These are phyloP conservation scores for Strigamia maritima DNA, from an alignment of 2,888 invertebrate species.

Conservation along the genomic window DNA sequence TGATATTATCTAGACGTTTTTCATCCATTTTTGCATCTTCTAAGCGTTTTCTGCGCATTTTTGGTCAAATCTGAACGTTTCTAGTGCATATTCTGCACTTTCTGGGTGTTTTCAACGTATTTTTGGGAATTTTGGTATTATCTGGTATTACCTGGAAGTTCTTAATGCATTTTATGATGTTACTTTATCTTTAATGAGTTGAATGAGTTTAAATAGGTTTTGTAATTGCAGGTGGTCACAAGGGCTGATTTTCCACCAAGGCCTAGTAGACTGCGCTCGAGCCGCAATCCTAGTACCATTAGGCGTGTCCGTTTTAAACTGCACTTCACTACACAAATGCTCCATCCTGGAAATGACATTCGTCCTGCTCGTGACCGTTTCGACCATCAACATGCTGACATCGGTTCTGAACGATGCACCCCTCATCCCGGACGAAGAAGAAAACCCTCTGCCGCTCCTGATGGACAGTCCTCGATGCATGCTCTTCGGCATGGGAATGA, in stretches of 20 bases:
- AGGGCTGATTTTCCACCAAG: constrained; percentile 78
- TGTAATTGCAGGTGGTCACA: constrained; percentile 71
- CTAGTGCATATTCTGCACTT: too few relatives aligned
- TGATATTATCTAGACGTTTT: too few relatives aligned
- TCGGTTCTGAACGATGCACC: constrained; percentile 80
- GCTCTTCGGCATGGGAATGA: constrained; percentile 85
- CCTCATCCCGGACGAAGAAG: constrained; percentile 63
- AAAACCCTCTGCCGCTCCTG: constrained; percentile 59
- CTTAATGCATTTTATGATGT: too few relatives aligned
- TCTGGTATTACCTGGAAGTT: too few relatives aligned
- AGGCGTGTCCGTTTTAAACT: constrained; percentile 73
- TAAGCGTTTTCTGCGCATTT: too few relatives aligned
- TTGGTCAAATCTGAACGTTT: too few relatives aligned
- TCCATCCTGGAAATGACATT: constrained; percentile 84
- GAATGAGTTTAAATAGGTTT: constrained; percentile 36
- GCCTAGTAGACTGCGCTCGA: constrained; percentile 75
- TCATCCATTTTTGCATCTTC: too few relatives aligned
- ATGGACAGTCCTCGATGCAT: constrained; percentile 88
- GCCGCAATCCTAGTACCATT: constrained; percentile 75
- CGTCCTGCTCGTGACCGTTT: constrained; percentile 79
- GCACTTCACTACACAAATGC: constrained; percentile 80
- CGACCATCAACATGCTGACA: constrained; percentile 85
- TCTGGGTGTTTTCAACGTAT: too few relatives aligned
- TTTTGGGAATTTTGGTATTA: too few relatives aligned
- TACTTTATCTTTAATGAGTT: too few relatives aligned